Evolutionary conservation across 1,140 invertebrate species (phyloP).

Genomic region (Ladona fulva): DNA sequence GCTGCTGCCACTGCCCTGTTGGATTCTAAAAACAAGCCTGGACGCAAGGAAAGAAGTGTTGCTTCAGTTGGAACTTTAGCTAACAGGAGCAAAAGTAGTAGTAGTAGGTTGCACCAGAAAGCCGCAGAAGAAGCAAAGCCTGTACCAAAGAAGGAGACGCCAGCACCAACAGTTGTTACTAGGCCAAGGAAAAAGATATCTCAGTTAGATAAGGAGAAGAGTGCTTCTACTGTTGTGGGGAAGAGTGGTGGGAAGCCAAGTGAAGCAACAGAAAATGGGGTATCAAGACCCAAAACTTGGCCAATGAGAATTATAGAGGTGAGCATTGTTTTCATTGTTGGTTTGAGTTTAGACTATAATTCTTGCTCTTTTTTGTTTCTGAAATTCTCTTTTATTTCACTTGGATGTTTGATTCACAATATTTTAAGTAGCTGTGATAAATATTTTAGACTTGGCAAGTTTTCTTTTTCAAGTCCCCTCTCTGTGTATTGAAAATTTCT

Average conservation of each 20-base stretch:
- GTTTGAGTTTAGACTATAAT: slow-evolving; percentile 16
- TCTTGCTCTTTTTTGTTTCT: no score
- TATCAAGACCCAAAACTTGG: slow-evolving; percentile 38
- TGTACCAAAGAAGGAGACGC: background rate
- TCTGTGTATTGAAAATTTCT: no score
- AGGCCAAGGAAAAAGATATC: slow-evolving; percentile 31
- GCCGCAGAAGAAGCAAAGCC: background rate
- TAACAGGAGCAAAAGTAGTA: background rate
- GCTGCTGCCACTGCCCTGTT: background rate
- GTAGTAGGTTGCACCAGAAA: background rate
- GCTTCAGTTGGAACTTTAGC: background rate
- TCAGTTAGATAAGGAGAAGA: slow-evolving; percentile 35
- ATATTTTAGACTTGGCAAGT: no score
- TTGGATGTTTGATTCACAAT: no score
- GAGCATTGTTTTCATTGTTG: background rate
- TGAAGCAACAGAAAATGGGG: background rate
- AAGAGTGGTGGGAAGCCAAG: background rate
- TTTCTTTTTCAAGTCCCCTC: no score
- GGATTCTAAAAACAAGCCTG: background rate
- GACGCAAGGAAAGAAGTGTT: background rate
- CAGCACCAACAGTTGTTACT: background rate
- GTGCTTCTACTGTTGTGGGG: slow-evolving; percentile 33
- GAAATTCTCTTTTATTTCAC: no score
- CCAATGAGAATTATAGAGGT: slow-evolving; percentile 26
- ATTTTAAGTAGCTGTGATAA: no score